Evolutionary conservation across 2,797 vertebrate species (phyloP).

Genomic region (Staurois parvus): DNA sequence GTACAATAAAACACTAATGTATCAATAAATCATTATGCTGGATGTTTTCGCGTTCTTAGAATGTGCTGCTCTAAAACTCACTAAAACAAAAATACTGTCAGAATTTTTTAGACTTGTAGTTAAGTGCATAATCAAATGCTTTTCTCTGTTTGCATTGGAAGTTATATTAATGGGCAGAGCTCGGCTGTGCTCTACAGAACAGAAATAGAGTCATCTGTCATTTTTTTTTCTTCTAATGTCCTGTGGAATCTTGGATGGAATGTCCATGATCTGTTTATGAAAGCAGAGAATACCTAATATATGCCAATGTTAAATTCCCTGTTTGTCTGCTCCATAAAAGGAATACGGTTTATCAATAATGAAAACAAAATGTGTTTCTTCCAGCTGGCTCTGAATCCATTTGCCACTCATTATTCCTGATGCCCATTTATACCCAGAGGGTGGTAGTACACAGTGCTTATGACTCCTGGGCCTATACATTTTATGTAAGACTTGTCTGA

Average conservation of each 20-base stretch:
- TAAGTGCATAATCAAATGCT: conserved; percentile 13
- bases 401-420: neutral
- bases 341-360: conserved; percentile 32
- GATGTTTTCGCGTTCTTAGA: neutral
- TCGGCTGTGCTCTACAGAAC: conserved; percentile 27
- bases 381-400: neutral
- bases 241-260: conserved; percentile 54
- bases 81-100: conserved; percentile 33
- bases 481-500: neutral
- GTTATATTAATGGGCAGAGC: conserved; percentile 10
- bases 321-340: conserved; percentile 45
- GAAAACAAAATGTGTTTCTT: neutral
- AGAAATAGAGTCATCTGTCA: conserved; percentile 49
- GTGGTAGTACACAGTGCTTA: neutral
- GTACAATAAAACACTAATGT: conserved; percentile 39
- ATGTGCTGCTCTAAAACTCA: neutral
- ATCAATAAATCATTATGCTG: conserved; percentile 38
- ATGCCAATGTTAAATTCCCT: conserved; percentile 37
- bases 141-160: conserved; percentile 48
- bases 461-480: neutral
- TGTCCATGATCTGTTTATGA: conserved; percentile 61
- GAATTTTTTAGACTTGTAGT: conserved; percentile 33
- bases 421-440: neutral
- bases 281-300: conserved; percentile 56
- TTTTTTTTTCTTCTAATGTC: conserved; percentile 45